Percentiles rank a stretch among this genome's conserved stretches.
These are phyloP conservation scores for Chloroceryle amazona DNA, from an alignment of 2,797 vertebrate genomes.

Conservation along the genomic window DNA sequence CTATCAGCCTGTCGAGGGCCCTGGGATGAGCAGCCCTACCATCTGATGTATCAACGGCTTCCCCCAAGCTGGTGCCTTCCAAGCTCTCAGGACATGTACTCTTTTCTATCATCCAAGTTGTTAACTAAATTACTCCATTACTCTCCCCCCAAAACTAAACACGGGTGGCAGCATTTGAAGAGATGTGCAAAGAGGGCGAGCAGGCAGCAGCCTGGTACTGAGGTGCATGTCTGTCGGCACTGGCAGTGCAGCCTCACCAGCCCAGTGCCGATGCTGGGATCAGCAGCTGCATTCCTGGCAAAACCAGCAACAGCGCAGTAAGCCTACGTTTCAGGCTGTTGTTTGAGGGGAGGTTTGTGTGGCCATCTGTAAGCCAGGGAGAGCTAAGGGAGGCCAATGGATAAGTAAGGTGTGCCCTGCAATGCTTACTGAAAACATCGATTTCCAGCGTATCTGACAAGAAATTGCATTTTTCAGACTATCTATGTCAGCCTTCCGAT, in stretches of 20 bases:
- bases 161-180: not conserved
- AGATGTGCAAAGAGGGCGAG: not conserved
- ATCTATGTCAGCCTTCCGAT: not conserved
- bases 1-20: not conserved
- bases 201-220: not conserved
- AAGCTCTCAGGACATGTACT: not conserved
- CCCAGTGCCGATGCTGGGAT: not conserved
- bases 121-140: not conserved
- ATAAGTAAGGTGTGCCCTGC: not conserved
- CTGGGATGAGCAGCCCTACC: not conserved
- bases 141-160: not conserved
- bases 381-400: not conserved
- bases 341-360: not conserved
- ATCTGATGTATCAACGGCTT: not conserved
- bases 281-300: not conserved
- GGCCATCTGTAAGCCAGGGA: not conserved
- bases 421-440: not conserved
- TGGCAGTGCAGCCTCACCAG: not conserved
- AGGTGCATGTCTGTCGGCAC: fast-evolving
- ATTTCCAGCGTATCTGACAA: not conserved
- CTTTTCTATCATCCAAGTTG: not conserved
- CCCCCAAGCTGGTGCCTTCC: not conserved
- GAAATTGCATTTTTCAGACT: not conserved
- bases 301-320: fast-evolving
- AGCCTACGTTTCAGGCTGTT: not conserved